Evolutionary conservation across 92 coral and sea anemone genomes (phyloP).

Genomic region (Siderastrea siderea): DNA sequence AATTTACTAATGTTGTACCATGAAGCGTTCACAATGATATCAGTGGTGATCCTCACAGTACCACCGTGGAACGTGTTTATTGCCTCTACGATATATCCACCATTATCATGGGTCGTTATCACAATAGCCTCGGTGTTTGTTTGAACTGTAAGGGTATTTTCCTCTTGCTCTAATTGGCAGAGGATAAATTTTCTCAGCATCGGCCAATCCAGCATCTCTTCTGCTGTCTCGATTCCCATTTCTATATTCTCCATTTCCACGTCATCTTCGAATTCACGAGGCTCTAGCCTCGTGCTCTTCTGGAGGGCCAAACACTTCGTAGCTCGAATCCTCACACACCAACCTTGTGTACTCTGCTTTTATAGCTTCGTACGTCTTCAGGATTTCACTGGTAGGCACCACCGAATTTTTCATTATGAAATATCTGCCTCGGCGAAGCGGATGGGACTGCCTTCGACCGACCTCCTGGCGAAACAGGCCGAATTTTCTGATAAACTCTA

Average conservation of each 20-base stretch:
- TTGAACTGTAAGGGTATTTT: slow-evolving; percentile 8
- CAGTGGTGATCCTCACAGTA: slow-evolving; percentile 6
- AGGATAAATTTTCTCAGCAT: slow-evolving; percentile 44
- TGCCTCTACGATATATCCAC: not conserved
- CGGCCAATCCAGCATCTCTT: slow-evolving; percentile 67
- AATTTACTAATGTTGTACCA: slow-evolving; percentile 75
- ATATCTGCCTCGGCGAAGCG: slow-evolving; percentile 73
- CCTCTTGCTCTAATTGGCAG: slow-evolving; percentile 12
- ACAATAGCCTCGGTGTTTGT: slow-evolving; percentile 33
- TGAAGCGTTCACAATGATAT: slow-evolving; percentile 61
- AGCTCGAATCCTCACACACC: slow-evolving; percentile 53
- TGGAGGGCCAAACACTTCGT: slow-evolving; percentile 72
- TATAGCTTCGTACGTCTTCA: slow-evolving; percentile 62
- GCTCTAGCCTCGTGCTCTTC: slow-evolving; percentile 52
- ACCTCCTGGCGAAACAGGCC: slow-evolving; percentile 60
- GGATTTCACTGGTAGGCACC: slow-evolving; percentile 33
- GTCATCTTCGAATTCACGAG: slow-evolving; percentile 46
- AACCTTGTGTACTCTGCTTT: slow-evolving; percentile 66
- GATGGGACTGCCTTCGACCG: slow-evolving; percentile 44
- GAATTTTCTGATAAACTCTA: slow-evolving; percentile 50
- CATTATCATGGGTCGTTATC: slow-evolving; percentile 5
- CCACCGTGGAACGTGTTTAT: not conserved
- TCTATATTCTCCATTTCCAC: slow-evolving; percentile 47
- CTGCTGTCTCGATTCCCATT: slow-evolving; percentile 77
- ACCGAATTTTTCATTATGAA: slow-evolving; percentile 64